These are phyloP conservation scores for Caretta caretta DNA, from an alignment of 2,113 vertebrate genomes.

Conservation along the genomic window DNA sequence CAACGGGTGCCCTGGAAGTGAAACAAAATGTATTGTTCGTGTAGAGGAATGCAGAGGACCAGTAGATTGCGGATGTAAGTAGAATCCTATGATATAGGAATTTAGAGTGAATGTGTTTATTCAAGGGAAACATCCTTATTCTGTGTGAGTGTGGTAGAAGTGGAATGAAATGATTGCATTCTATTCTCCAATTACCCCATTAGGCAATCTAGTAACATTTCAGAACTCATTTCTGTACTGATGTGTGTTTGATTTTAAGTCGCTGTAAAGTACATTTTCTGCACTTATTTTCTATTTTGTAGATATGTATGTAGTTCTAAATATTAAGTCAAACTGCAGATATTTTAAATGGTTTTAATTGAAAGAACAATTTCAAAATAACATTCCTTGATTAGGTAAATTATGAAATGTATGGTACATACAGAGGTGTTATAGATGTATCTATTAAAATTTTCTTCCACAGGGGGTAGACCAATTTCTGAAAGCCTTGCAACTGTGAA, in stretches of 20 bases:
- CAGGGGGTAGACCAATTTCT: constrained; percentile 71
- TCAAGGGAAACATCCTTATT: background rate
- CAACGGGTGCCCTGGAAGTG: constrained; percentile 68
- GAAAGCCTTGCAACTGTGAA: constrained; percentile 52
- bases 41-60: constrained; percentile 65
- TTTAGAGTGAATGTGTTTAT: background rate
- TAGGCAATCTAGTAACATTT: constrained; percentile 38
- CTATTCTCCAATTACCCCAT: background rate
- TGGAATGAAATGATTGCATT: background rate
- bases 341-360: constrained; percentile 26
- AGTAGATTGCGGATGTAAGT: constrained; percentile 72
- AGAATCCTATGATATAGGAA: background rate
- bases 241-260: background rate
- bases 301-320: background rate
- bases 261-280: background rate
- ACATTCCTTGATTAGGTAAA: background rate
- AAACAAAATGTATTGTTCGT: constrained; percentile 69
- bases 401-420: background rate
- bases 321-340: background rate
- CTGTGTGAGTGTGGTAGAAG: background rate
- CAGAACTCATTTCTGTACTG: background rate
- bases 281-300: background rate
- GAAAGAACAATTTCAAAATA: constrained; percentile 12
- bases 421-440: background rate
- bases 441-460: constrained; percentile 34